Evolutionary conservation across 1,140 invertebrate genomes (phyloP).

Genomic region (Anagrus nilaparvatae): DNA sequence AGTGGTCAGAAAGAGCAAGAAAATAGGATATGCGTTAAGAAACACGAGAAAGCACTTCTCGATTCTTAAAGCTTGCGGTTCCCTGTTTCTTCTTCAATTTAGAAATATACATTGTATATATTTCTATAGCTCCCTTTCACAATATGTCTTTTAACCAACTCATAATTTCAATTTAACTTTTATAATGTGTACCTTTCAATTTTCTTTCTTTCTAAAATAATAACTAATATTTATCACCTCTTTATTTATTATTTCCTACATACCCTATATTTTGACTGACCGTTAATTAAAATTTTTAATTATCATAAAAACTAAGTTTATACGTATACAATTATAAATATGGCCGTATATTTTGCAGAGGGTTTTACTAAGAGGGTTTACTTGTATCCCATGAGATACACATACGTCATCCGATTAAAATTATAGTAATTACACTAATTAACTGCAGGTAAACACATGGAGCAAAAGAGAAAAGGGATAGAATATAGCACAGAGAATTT

Average conservation of each 20-base stretch:
- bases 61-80: constrained; percentile 29
- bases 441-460: constrained; percentile 42
- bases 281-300: neutral
- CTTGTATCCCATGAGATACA: constrained; percentile 44
- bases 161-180: too few species aligned
- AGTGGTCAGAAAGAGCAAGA: neutral
- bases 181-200: constrained; percentile 18
- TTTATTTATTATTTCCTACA: neutral
- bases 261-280: constrained; percentile 6
- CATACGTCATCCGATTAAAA: constrained; percentile 47
- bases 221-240: constrained; percentile 1
- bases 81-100: constrained; percentile 12
- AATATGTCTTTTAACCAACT: too few species aligned
- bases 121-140: constrained; percentile 7
- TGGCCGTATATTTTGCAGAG: constrained; percentile 16
- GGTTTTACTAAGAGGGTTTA: constrained; percentile 44
- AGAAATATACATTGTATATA: neutral
- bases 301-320: neutral
- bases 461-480: too few species aligned
- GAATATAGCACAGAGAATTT: too few species aligned
- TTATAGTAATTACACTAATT: constrained; percentile 46
- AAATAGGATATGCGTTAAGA: constrained; percentile 31
- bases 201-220: constrained; percentile 2
- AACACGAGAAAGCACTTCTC: constrained; percentile 44
- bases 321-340: neutral